Evolutionary conservation across 1,140 invertebrate genomes (phyloP).

Genomic region (Dufourea novaeangliae): DNA sequence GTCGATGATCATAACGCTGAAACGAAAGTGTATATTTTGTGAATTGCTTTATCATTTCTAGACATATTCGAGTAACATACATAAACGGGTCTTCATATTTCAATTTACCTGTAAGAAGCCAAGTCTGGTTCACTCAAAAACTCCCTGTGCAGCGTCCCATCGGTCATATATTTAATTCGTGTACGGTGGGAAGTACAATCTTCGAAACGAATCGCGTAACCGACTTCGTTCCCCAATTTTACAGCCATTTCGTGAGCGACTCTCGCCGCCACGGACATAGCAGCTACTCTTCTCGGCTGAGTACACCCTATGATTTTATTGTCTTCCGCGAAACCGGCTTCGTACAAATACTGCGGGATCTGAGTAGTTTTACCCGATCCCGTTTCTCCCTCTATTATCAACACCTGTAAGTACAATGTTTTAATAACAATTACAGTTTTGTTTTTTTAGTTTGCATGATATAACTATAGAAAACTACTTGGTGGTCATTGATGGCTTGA

Average conservation of each 20-base stretch:
- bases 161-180: slow-evolving; percentile 99
- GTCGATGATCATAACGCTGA: slow-evolving; percentile 99
- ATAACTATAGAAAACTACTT: slow-evolving; percentile 84
- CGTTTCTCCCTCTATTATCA: slow-evolving; percentile 99
- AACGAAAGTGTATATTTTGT: slow-evolving; percentile 59
- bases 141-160: slow-evolving; percentile 98
- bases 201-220: slow-evolving; percentile 99
- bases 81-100: not conserved
- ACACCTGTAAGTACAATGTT: slow-evolving; percentile 79
- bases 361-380: slow-evolving; percentile 99
- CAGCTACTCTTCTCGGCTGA: slow-evolving; percentile 95
- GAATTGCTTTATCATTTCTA: not conserved
- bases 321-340: slow-evolving; percentile 93
- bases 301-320: slow-evolving; percentile 89
- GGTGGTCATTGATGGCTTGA: slow-evolving; percentile 93
- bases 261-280: slow-evolving; percentile 99
- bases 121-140: slow-evolving; percentile 98
- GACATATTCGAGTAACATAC: not conserved
- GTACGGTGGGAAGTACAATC: slow-evolving; percentile 99
- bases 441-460: not conserved
- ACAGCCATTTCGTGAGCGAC: slow-evolving; percentile 99
- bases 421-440: not conserved
- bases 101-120: slow-evolving; percentile 87
- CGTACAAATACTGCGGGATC: slow-evolving; percentile 97
- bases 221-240: slow-evolving; percentile 98